These are phyloP conservation scores for Muscina levida DNA, from an alignment of 2,888 invertebrate genomes.

Conservation along the genomic window DNA sequence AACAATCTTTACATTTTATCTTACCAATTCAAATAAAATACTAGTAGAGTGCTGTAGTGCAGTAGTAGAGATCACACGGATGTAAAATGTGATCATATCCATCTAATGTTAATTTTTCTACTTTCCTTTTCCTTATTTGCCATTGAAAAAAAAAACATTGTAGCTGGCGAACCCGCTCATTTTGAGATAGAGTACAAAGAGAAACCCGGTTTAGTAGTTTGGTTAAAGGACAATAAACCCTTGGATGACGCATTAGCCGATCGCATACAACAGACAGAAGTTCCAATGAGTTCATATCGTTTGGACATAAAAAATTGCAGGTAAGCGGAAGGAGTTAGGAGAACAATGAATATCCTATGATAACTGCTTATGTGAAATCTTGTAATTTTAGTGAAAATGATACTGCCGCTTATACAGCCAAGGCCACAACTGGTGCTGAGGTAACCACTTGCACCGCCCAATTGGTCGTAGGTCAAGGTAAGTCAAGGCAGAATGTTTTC, in stretches of 20 bases:
- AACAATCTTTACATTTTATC: not conserved
- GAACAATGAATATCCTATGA: too few species aligned
- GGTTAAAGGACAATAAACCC: constrained; percentile 94
- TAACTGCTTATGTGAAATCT: too few species aligned
- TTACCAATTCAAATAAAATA: not conserved
- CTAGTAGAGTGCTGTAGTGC: constrained; percentile 23
- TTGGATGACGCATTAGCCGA: constrained; percentile 88
- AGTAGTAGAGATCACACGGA: constrained; percentile 18
- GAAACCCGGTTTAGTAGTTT: constrained; percentile 85
- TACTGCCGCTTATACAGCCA: constrained; percentile 93
- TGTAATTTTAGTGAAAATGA: constrained; percentile 83
- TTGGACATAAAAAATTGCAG: constrained; percentile 88
- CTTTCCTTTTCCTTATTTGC: not conserved
- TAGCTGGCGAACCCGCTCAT: constrained; percentile 90
- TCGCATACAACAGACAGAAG: constrained; percentile 84
- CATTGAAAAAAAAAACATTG: too few species aligned
- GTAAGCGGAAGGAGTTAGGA: constrained; percentile 64
- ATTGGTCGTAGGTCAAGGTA: constrained; percentile 91
- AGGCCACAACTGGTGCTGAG: constrained; percentile 90
- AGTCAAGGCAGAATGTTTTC: too few species aligned
- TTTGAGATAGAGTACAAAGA: constrained; percentile 89
- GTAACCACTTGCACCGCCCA: constrained; percentile 92
- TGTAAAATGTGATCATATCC: not conserved
- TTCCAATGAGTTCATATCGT: constrained; percentile 84
- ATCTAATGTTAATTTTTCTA: not conserved